These are phyloP conservation scores for Phlogophora meticulosa DNA, from an alignment of 2,888 invertebrate genomes.

Conservation along the genomic window DNA sequence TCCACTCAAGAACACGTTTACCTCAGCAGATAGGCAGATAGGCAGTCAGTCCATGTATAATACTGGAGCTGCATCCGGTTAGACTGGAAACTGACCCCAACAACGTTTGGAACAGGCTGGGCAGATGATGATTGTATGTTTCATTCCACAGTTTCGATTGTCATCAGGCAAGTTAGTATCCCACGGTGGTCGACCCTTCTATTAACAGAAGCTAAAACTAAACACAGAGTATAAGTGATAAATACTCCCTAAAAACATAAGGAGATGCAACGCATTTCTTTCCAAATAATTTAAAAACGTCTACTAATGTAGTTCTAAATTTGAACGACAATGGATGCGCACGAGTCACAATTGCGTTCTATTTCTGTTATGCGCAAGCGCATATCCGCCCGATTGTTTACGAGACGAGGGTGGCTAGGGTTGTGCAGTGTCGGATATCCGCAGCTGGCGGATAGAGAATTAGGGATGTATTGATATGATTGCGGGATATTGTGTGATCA, in stretches of 20 bases:
- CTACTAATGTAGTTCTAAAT: slow-evolving; percentile 78
- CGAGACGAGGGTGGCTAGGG: slow-evolving; percentile 63
- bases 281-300: slow-evolving; percentile 65
- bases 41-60: too few relatives aligned
- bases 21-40: too few relatives aligned
- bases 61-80: too few relatives aligned
- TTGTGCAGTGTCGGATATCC: slow-evolving; percentile 60
- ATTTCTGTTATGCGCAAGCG: slow-evolving; percentile 76
- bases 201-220: slow-evolving; percentile 15
- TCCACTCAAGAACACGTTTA: too few relatives aligned
- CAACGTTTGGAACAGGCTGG: too few relatives aligned
- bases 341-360: slow-evolving; percentile 77
- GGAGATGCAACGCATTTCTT: slow-evolving; percentile 50
- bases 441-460: slow-evolving; percentile 44
- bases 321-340: slow-evolving; percentile 78
- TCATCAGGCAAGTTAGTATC: neutral
- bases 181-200: slow-evolving; percentile 3
- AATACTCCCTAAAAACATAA: slow-evolving; percentile 57
- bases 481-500: slow-evolving; percentile 33
- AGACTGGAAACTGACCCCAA: too few relatives aligned
- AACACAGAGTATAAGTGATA: slow-evolving; percentile 48
- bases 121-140: too few relatives aligned
- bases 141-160: neutral
- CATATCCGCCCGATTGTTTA: slow-evolving; percentile 76
- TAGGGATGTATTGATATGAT: slow-evolving; percentile 23